Base-by-base conservation (phyloP, 2,113 vertebrate genomes). In the Bubo scandiacus region DNA sequence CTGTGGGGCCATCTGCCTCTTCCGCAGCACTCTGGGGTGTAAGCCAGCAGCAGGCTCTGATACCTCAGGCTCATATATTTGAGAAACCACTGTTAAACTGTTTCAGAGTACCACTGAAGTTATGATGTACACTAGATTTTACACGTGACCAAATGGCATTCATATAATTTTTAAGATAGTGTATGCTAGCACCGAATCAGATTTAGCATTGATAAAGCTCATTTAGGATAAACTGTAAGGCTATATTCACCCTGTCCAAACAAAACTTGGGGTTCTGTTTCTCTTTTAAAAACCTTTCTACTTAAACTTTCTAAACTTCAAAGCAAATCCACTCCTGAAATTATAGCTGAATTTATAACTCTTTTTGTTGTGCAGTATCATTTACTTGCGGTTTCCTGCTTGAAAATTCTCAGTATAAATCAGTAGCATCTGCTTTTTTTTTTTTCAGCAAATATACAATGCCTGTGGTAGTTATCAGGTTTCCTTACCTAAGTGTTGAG, bases 21-120 rank as follows among this genome's bases (percentile, higher is more conserved):
- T 42, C 22, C 2, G 3, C 34, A 29, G 4, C 1, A 1, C 57
- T 23, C 8, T 21, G 55, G 16, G 26, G 12, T 32, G 9, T 2
- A 32, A 6, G 52, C 11, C 54, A 61, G 34, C 30, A 75, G 61
- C 19, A 26, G 17, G 26, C 26, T 38, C 43, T 23, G 13, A 11
- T 10, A 20, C 12, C 9, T 1, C 0, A 0, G 18, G 4, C 9
- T 40, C 34, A 38, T 4, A 2, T 10, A 10, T 18, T 11, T 25
- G 38, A 36, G 25, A 42, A 81, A 29, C 11, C 19, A 18, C 15
- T 5, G 5, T 7, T 15, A 59, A 75, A 45, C 14, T 0, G 0
- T n/a, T 71, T 25, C 19, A 12, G 5, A 21, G 26, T 36, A 59
- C 15, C 77, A 16, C 2, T 72, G 52, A 55, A 57, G 36, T 55